Conservation (phyloP, 2,888 invertebrate species). For the Ellobium chinense region DNA sequence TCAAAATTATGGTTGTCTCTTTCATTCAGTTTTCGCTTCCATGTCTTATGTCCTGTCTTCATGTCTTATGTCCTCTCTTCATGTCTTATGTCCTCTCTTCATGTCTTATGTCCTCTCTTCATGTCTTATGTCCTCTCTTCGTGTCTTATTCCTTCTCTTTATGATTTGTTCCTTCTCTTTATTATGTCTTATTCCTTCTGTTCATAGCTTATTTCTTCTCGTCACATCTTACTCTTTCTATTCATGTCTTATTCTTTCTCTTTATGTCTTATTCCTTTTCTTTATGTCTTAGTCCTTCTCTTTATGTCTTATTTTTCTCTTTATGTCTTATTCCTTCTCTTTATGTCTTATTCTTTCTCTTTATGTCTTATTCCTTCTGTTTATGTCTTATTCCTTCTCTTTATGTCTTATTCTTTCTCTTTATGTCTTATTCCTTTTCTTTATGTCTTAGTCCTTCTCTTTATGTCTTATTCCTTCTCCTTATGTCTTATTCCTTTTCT, state of each 20-base stretch:
- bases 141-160: too few species aligned
- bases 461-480: conserved; percentile 3
- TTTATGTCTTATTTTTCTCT: not conserved
- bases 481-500: conserved; percentile 78
- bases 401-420: conserved; percentile 11
- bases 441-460: conserved; percentile 36
- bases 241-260: not conserved
- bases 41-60: too few species aligned
- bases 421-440: conserved; percentile 42
- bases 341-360: not conserved
- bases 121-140: too few species aligned
- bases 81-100: too few species aligned
- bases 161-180: too few species aligned
- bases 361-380: not conserved
- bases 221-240: not conserved
- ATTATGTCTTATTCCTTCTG: too few species aligned
- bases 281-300: not conserved
- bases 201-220: not conserved
- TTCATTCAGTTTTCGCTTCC: too few species aligned
- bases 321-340: not conserved
- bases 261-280: not conserved
- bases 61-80: too few species aligned
- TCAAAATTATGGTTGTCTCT: too few species aligned
- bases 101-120: too few species aligned
- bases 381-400: not conserved